phyloP scores from a whole-genome alignment of 1,140 invertebrate genomes.

The Probaryconus sp. region DNA sequence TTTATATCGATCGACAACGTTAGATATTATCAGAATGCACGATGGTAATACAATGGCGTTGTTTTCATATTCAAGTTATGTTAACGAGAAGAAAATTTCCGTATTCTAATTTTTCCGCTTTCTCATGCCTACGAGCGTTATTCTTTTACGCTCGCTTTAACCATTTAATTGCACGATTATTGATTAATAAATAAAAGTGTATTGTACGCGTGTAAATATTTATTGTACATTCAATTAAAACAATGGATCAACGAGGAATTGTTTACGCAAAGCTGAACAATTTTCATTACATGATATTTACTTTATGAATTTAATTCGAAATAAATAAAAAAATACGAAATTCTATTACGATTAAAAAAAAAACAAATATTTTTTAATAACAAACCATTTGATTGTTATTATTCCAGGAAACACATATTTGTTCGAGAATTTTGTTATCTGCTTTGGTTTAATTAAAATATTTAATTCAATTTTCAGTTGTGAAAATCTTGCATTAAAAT shows the following conservation, averaged over 20 bases:
- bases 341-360: neutral
- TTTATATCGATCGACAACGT: too few relatives aligned
- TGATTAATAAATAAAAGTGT: neutral
- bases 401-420: too few relatives aligned
- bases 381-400: too few relatives aligned
- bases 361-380: too few relatives aligned
- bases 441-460: too few relatives aligned
- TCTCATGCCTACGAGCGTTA: neutral
- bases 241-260: too few relatives aligned
- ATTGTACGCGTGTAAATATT: neutral
- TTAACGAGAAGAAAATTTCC: neutral
- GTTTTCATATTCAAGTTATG: conserved; percentile 1
- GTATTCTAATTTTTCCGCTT: neutral
- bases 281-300: neutral
- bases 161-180: neutral
- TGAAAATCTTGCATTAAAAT: too few relatives aligned
- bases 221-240: neutral
- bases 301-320: neutral
- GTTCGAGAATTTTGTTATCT: too few relatives aligned
- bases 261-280: neutral
- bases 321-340: neutral
- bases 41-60: neutral
- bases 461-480: too few relatives aligned
- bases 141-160: neutral
- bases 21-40: neutral